These are phyloP conservation scores for Tangara arthus DNA, from an alignment of 2,797 vertebrate genomes.

Conservation along the genomic window DNA sequence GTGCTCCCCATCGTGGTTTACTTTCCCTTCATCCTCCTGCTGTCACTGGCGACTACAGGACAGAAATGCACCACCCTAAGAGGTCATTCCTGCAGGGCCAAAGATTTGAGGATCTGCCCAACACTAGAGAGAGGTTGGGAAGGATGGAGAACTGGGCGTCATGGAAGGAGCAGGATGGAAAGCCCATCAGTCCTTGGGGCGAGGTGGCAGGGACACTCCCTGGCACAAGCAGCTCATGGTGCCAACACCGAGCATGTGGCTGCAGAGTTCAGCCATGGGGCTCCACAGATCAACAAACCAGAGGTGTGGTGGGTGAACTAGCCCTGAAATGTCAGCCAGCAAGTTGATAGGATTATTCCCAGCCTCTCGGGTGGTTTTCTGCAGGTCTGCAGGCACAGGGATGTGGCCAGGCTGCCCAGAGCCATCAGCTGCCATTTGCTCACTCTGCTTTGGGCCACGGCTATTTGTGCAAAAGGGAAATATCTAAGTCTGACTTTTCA, in stretches of 20 bases:
- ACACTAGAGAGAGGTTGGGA: background rate
- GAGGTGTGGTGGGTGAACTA: background rate
- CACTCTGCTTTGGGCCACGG: background rate
- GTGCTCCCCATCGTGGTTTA: background rate
- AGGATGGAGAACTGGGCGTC: background rate
- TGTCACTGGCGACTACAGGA: background rate
- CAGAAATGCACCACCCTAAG: background rate
- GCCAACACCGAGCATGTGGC: accelerated
- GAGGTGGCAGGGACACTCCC: background rate
- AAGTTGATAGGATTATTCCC: background rate
- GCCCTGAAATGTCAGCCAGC: background rate
- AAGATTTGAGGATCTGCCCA: background rate
- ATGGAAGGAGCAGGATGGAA: background rate
- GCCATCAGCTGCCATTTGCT: background rate
- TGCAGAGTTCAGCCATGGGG: accelerated
- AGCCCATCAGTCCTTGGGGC: accelerated
- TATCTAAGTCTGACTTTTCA: background rate
- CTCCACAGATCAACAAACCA: background rate
- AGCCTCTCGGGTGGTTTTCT: background rate
- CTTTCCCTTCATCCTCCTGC: background rate
- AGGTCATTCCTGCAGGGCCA: background rate
- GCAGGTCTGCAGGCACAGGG: background rate
- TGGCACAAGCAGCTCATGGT: background rate
- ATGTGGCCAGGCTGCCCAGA: background rate
- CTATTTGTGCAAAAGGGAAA: background rate